phyloP scores from a whole-genome alignment of 2,888 invertebrate genomes.

The Baccha elongata region DNA sequence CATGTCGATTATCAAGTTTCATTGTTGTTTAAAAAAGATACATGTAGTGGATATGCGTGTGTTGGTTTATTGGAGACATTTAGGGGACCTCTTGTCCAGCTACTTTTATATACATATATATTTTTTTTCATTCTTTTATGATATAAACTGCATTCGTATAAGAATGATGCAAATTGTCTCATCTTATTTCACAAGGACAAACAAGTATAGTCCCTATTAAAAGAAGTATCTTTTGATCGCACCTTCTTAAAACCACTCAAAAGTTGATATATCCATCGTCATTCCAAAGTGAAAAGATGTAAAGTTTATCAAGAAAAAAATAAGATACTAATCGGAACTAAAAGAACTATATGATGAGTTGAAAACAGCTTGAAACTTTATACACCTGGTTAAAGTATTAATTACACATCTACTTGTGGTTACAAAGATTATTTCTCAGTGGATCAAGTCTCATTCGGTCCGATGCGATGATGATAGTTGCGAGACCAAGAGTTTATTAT shows the following conservation, averaged over 20 bases:
- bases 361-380: conserved; percentile 56
- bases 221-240: neutral
- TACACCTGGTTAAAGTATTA: conserved; percentile 43
- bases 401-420: conserved; percentile 58
- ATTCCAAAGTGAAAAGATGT: neutral
- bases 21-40: conserved; percentile 39
- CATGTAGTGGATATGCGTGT: conserved; percentile 1
- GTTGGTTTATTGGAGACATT: conserved; percentile 26
- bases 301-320: conserved; percentile 9
- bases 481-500: conserved; percentile 1
- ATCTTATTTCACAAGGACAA: conserved; percentile 2
- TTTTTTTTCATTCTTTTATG: neutral
- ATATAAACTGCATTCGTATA: neutral
- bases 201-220: neutral
- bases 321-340: conserved; percentile 15
- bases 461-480: conserved; percentile 37
- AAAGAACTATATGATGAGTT: conserved; percentile 11
- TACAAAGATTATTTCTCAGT: conserved; percentile 63
- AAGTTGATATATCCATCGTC: neutral
- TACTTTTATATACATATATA: neutral
- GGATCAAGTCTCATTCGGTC: conserved; percentile 61
- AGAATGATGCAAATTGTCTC: conserved; percentile 22
- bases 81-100: conserved; percentile 17
- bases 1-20: conserved; percentile 72
- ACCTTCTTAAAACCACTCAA: neutral